Conservation (phyloP, 2,113 vertebrate genomes). For the Stigmatopora argus region DNA sequence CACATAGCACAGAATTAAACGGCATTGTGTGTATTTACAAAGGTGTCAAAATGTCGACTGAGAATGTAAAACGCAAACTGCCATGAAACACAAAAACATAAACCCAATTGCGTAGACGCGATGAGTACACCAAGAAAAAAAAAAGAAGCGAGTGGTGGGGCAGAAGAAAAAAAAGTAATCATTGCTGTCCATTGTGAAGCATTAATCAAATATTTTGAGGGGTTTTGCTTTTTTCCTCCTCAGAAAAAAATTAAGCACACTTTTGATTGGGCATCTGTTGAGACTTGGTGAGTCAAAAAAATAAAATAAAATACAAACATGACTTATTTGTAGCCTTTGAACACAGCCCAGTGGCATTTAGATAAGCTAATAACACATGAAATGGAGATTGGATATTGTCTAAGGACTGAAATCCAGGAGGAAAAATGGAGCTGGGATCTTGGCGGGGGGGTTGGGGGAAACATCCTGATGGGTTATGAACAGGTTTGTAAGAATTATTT, state of each 20-base stretch:
- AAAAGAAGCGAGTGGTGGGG: background rate
- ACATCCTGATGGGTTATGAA: slow-evolving; percentile 54
- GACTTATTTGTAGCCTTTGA: background rate
- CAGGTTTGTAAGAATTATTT: slow-evolving; percentile 30
- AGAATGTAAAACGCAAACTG: slow-evolving; percentile 17
- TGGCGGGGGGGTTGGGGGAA: slow-evolving; percentile 20
- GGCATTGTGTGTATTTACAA: slow-evolving; percentile 14
- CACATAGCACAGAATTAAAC: background rate
- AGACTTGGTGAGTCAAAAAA: slow-evolving; percentile 21
- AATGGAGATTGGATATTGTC: background rate
- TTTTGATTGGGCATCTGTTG: slow-evolving; percentile 9
- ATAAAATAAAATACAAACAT: background rate
- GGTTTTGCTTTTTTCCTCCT: background rate
- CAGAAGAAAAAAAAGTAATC: background rate
- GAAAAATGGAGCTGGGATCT: background rate
- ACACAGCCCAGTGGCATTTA: background rate
- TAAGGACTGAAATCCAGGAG: slow-evolving; percentile 13
- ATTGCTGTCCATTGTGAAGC: background rate
- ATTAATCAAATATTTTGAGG: background rate
- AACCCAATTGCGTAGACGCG: background rate
- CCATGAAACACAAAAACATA: background rate
- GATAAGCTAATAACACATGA: background rate
- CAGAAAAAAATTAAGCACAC: background rate
- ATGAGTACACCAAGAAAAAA: background rate
- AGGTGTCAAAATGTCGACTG: slow-evolving; percentile 12